Percentiles rank a stretch among this genome's conserved stretches.
Evolutionary conservation across 2,113 vertebrate species (phyloP).

Genomic region (Mirza zaza): DNA sequence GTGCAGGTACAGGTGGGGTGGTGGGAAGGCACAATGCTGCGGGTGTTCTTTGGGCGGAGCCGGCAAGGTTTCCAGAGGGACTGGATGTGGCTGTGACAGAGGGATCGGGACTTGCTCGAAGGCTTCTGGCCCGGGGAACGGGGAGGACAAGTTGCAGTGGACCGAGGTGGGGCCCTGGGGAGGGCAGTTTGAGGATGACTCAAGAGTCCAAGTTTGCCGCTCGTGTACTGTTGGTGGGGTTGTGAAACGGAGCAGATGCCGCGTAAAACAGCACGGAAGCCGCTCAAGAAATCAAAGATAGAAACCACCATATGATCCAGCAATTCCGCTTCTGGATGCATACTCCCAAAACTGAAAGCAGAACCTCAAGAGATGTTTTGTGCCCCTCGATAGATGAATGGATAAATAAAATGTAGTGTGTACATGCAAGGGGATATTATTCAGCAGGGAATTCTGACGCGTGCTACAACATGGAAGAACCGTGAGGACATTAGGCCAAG

Average conservation of each 20-base stretch:
- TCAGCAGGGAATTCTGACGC: background rate
- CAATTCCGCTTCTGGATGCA: background rate
- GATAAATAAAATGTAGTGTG: accelerated
- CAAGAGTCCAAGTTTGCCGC: background rate
- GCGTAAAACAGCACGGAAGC: background rate
- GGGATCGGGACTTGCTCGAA: background rate
- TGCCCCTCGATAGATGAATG: background rate
- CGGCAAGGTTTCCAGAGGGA: background rate
- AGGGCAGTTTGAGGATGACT: background rate
- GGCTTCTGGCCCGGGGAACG: too few relatives aligned
- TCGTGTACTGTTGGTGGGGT: accelerated
- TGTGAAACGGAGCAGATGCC: accelerated
- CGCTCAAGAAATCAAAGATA: background rate
- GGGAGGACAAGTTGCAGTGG: background rate
- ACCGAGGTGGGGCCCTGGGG: too few relatives aligned
- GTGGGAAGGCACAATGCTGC: background rate
- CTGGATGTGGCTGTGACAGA: background rate
- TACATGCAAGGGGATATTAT: accelerated
- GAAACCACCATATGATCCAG: background rate
- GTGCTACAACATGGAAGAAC: background rate
- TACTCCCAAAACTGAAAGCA: background rate
- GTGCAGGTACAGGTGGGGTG: background rate
- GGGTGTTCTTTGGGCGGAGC: too few relatives aligned
- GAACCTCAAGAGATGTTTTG: background rate
- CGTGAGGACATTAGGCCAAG: background rate